Conservation (phyloP, 2,113 vertebrate genomes). For the Stigmatopora argus region DNA sequence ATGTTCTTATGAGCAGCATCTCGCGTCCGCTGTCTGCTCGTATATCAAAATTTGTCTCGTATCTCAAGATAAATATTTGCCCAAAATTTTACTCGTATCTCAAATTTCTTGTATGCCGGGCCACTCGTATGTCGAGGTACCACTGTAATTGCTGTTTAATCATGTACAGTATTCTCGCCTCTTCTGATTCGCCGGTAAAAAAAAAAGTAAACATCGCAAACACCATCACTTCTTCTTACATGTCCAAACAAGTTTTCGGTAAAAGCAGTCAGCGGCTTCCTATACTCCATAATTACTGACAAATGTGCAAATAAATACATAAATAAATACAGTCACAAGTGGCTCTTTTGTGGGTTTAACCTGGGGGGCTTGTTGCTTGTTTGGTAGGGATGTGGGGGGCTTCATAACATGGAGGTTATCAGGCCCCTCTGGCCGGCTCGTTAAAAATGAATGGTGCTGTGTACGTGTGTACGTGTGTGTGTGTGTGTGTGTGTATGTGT, state of each 20-base stretch:
- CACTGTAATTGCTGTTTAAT: too few species aligned
- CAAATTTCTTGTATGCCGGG: too few species aligned
- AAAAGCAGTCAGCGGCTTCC: constrained; percentile 4
- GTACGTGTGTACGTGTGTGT: constrained; percentile 60
- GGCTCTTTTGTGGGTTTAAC: constrained; percentile 18
- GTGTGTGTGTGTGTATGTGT: constrained; percentile 43
- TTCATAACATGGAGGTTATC: constrained; percentile 49
- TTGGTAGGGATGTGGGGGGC: constrained; percentile 14
- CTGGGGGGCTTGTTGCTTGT: constrained; percentile 24
- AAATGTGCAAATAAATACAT: constrained; percentile 22
- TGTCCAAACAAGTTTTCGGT: constrained; percentile 20
- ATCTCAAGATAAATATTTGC: too few species aligned
- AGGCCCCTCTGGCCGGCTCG: constrained; percentile 34
- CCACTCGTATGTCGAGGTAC: too few species aligned
- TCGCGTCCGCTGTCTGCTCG: too few species aligned
- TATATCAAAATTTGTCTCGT: too few species aligned
- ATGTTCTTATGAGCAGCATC: too few species aligned
- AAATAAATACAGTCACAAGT: constrained; percentile 12
- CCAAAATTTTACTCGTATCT: too few species aligned
- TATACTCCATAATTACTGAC: constrained; percentile 15
- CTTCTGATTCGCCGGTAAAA: not conserved
- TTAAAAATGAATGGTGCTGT: constrained; percentile 63
- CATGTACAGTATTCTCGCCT: too few species aligned
- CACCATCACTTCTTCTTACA: constrained; percentile 5
- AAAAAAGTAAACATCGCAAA: not conserved